Evolutionary conservation across 2,113 vertebrate species (phyloP).

Genomic region (Passerina amoena): DNA sequence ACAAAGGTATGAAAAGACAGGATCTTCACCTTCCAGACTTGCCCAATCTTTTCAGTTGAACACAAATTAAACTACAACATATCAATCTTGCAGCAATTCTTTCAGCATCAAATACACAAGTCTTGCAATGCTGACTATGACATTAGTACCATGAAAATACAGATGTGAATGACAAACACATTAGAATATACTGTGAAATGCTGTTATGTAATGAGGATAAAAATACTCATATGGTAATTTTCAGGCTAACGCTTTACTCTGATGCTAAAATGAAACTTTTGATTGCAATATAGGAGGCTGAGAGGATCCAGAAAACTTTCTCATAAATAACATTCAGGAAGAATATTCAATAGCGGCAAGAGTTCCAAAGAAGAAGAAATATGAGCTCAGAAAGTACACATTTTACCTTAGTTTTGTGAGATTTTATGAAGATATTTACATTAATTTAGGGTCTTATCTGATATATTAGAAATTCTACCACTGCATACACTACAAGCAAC

Average conservation of each 20-base stretch:
- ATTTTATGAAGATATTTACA: neutral
- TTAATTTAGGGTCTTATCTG: neutral
- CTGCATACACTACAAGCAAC: neutral
- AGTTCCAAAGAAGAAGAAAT: neutral
- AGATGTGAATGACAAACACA: neutral
- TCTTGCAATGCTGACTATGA: neutral
- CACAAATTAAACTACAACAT: neutral
- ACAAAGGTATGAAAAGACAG: neutral
- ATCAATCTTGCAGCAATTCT: neutral
- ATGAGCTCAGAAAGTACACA: neutral
- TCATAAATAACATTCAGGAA: neutral
- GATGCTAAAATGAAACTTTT: neutral
- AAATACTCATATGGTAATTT: neutral
- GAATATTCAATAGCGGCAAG: neutral
- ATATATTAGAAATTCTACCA: neutral
- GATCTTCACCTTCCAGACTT: neutral
- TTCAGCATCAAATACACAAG: neutral
- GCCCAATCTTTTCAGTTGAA: neutral
- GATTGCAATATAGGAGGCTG: neutral
- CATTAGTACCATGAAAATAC: neutral
- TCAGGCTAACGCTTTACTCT: neutral
- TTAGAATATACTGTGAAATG: neutral
- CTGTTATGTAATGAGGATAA: neutral
- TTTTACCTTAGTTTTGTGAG: neutral
- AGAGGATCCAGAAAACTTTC: neutral